Percentiles rank a stretch among this genome's conserved stretches.
These are phyloP conservation scores for Syngnathus rostellatus DNA, from an alignment of 2,797 vertebrate species.

Conservation along the genomic window DNA sequence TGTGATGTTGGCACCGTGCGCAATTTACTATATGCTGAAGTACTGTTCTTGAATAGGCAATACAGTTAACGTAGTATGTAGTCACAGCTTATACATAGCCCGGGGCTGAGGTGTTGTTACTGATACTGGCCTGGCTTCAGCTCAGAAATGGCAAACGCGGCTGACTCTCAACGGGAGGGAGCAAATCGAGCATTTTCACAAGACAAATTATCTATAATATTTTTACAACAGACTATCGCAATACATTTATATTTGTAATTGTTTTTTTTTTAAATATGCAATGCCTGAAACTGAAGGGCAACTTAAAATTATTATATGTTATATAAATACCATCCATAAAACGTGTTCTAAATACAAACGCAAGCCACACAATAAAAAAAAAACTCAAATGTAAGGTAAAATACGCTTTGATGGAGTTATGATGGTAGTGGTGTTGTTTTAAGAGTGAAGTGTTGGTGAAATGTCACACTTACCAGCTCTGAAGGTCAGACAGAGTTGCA, in stretches of 20 bases:
- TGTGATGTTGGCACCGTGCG: slow-evolving; percentile 26
- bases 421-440: background rate
- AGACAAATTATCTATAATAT: background rate
- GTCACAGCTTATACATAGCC: slow-evolving; percentile 59
- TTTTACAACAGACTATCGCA: background rate
- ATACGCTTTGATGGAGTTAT: background rate
- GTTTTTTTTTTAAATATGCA: background rate
- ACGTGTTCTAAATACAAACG: background rate
- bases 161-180: slow-evolving; percentile 18
- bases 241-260: background rate
- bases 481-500: slow-evolving; percentile 69
- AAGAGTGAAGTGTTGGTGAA: slow-evolving; percentile 20
- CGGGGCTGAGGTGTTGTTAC: slow-evolving; percentile 55
- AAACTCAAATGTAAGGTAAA: background rate
- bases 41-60: slow-evolving; percentile 37
- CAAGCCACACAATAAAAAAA: background rate
- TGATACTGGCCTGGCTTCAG: slow-evolving; percentile 42
- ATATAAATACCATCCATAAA: background rate
- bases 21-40: slow-evolving; percentile 21
- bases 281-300: background rate
- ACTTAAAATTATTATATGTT: background rate
- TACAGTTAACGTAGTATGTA: slow-evolving; percentile 30
- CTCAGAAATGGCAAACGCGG: slow-evolving; percentile 53
- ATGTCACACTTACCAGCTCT: slow-evolving; percentile 67
- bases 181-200: slow-evolving; percentile 11